Evolutionary conservation across 2,888 invertebrate species (phyloP).

Genomic region (Sipha maydis): DNA sequence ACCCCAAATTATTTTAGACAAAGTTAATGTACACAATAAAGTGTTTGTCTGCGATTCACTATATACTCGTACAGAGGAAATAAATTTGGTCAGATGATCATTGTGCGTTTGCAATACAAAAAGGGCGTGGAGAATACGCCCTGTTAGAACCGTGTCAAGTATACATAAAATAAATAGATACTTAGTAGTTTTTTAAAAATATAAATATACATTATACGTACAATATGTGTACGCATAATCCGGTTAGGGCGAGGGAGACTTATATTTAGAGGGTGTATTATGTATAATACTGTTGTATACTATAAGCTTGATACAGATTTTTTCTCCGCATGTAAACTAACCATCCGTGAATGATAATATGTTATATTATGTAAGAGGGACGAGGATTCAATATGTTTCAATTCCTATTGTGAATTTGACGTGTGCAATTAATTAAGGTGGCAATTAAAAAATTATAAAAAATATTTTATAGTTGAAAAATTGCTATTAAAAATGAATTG

Average conservation of each 20-base stretch:
- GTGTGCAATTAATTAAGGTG: not conserved
- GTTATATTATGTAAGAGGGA: not conserved
- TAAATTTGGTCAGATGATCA: not conserved
- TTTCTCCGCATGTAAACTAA: not conserved
- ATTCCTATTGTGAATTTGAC: not conserved
- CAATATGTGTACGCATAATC: not conserved
- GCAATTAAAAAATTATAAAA: too few species aligned
- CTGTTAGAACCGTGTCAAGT: conserved; percentile 9
- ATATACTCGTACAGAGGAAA: not conserved
- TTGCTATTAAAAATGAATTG: too few species aligned
- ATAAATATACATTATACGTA: not conserved
- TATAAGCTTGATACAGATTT: conserved; percentile 9
- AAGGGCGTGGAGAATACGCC: conserved; percentile 21
- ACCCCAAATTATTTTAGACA: not conserved
- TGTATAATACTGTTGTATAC: too few species aligned
- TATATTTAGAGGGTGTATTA: not conserved
- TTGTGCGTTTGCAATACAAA: not conserved
- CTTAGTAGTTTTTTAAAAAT: not conserved
- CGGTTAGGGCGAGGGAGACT: conserved; percentile 22
- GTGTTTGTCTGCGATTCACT: not conserved
- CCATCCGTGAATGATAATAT: not conserved
- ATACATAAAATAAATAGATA: not conserved
- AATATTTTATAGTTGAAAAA: too few species aligned
- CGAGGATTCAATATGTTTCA: conserved; percentile 13
- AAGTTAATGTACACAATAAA: not conserved